Evolutionary conservation across 1,140 invertebrate species (phyloP).

Genomic region (Callitettix versicolor): DNA sequence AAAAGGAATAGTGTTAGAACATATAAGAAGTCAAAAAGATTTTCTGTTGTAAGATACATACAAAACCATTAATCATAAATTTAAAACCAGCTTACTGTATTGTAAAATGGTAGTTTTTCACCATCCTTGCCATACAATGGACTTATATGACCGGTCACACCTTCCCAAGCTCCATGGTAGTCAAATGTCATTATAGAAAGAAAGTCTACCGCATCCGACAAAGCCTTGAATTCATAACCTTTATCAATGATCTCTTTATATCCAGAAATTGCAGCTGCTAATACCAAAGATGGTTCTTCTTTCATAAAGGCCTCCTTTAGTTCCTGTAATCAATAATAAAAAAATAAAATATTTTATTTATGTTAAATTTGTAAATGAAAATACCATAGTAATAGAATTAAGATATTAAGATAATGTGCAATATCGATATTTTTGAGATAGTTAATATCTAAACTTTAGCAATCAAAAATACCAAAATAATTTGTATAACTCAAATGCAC

Average conservation of each 20-base stretch:
- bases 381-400: too few species aligned
- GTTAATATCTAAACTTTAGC: too few species aligned
- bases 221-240: constrained; percentile 62
- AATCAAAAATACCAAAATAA: too few species aligned
- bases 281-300: constrained; percentile 48
- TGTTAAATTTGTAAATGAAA: too few species aligned
- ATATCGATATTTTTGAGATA: not conserved
- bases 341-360: too few species aligned
- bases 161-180: constrained; percentile 79
- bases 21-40: too few species aligned
- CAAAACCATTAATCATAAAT: too few species aligned
- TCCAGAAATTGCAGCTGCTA: constrained; percentile 78
- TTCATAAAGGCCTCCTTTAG: constrained; percentile 62
- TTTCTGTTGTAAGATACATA: too few species aligned
- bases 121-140: constrained; percentile 52
- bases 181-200: constrained; percentile 83
- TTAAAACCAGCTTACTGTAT: constrained; percentile 46
- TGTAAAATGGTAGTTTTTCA: constrained; percentile 63
- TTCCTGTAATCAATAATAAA: constrained; percentile 42
- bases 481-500: too few species aligned
- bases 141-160: constrained; percentile 67
- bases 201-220: constrained; percentile 65
- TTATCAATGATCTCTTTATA: constrained; percentile 79
- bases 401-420: not conserved
- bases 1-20: too few species aligned